phyloP scores from a whole-genome alignment of 2,113 vertebrate genomes.

The Ibidorhyncha struthersii region DNA sequence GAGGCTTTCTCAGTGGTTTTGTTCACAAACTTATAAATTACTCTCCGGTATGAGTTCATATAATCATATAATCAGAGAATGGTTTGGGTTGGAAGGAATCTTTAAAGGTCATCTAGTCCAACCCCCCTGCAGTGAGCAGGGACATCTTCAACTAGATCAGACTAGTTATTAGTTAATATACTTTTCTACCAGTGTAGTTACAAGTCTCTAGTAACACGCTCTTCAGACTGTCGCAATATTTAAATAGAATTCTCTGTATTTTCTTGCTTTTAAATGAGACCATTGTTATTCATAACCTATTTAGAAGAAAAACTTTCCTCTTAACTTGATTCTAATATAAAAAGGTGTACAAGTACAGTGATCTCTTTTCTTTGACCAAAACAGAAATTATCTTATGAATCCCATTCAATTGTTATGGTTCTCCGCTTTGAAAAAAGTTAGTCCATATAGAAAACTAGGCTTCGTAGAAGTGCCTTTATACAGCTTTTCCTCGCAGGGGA shows the following conservation, averaged over 20 bases:
- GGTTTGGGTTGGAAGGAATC: not conserved
- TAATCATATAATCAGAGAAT: not conserved
- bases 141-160: not conserved
- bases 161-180: not conserved
- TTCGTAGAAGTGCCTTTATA: not conserved
- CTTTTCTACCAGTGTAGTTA: not conserved
- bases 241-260: not conserved
- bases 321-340: not conserved
- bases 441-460: not conserved
- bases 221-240: not conserved
- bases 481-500: not conserved
- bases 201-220: not conserved
- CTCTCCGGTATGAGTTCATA: not conserved
- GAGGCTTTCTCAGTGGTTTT: not conserved
- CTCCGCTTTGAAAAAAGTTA: not conserved
- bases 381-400: not conserved
- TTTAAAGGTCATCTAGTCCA: not conserved
- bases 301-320: not conserved
- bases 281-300: not conserved
- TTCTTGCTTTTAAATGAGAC: not conserved
- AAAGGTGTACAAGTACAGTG: not conserved
- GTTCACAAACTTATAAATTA: not conserved
- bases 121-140: not conserved
- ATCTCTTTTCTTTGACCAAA: not conserved
- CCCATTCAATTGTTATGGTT: not conserved